Percentiles rank a stretch among this genome's conserved stretches.
Conservation (phyloP, 2,888 invertebrate species). For the Chalcis sispes region DNA sequence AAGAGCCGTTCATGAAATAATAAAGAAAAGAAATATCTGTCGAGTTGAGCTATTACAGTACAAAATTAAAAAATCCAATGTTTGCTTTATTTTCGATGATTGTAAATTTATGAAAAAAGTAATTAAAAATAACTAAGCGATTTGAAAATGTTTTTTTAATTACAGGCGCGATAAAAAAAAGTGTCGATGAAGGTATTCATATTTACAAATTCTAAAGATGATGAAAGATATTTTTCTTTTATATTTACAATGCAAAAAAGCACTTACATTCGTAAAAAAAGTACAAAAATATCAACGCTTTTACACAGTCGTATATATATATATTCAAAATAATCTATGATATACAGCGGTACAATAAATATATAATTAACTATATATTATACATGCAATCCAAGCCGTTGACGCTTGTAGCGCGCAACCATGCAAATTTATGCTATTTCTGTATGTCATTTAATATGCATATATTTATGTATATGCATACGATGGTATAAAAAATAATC, state of each 20-base stretch:
- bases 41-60: no score
- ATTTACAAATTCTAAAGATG: no score
- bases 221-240: conserved; percentile 8
- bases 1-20: no score
- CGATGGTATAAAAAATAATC: neutral
- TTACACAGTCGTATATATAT: neutral
- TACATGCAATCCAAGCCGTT: no score
- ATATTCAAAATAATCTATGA: neutral
- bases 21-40: no score
- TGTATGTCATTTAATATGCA: neutral
- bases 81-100: no score
- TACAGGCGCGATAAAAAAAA: no score
- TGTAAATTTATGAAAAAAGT: no score
- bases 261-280: conserved; percentile 20
- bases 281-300: conserved; percentile 21
- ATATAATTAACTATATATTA: conserved; percentile 17
- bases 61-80: no score
- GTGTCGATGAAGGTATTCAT: no score
- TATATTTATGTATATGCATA: neutral
- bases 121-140: no score
- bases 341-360: conserved; percentile 3
- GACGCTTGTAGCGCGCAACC: neutral
- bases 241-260: conserved; percentile 19
- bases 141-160: no score
- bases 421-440: neutral